Evolutionary conservation across 1,140 invertebrate species (phyloP).

Genomic region (Diplogasteroides magnus): DNA sequence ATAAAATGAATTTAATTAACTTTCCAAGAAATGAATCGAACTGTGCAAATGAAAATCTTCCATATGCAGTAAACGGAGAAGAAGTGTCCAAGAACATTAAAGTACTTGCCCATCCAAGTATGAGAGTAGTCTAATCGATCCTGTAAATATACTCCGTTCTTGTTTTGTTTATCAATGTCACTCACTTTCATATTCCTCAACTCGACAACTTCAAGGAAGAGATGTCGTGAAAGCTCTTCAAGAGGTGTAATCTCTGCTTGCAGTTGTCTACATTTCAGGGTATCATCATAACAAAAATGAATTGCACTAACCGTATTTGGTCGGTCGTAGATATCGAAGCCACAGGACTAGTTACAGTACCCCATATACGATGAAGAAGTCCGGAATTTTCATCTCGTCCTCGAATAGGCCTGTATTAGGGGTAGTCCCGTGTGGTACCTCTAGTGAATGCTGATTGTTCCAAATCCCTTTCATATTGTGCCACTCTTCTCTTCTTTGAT

Average conservation of each 20-base stretch:
- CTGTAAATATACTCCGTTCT: slow-evolving; percentile 33
- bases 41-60: slow-evolving; percentile 87
- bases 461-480: slow-evolving; percentile 40
- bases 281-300: background rate
- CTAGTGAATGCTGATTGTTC: slow-evolving; percentile 37
- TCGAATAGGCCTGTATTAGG: background rate
- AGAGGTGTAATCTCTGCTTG: slow-evolving; percentile 71
- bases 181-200: slow-evolving; percentile 76
- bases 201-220: slow-evolving; percentile 92
- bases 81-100: slow-evolving; percentile 96
- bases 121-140: slow-evolving; percentile 77
- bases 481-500: slow-evolving; percentile 81
- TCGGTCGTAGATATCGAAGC: background rate
- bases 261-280: background rate
- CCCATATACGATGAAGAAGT: slow-evolving; percentile 43
- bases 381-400: slow-evolving; percentile 18
- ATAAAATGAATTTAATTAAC: slow-evolving; percentile 10
- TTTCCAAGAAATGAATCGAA: too few species aligned
- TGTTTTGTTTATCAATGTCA: slow-evolving; percentile 2
- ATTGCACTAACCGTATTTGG: background rate
- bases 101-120: slow-evolving; percentile 96
- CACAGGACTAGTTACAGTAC: slow-evolving; percentile 29
- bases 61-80: slow-evolving; percentile 97
- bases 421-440: background rate
- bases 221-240: slow-evolving; percentile 83